Base-by-base conservation (phyloP, 1,140 invertebrate species). In the Drosophila teissieri region DNA sequence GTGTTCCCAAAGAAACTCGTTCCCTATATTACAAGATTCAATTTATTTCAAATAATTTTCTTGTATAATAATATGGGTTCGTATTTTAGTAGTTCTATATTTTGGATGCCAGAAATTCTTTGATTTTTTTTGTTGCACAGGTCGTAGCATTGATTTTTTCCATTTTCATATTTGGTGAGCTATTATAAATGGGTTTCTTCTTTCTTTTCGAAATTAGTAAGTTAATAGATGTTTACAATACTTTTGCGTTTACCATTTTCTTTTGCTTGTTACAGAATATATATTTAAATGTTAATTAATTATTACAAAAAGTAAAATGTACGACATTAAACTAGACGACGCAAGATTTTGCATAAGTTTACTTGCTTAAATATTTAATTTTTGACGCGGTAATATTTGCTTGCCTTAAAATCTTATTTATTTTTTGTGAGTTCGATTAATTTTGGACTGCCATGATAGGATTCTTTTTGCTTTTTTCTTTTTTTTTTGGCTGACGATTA, bases 241-340 rank as follows among this genome's bases (percentile, higher is more conserved):
- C 73, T 69, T 76, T 78, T 70, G 53, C 69, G 48, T 34, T 69
- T 44, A 42, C 36, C 40, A 10, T 72, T 64, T 64, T 54, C 17
- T 42, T 69, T 76, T 79, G 63, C 51, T 51, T 69, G 55, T 69
- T 76, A 80, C 80, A 78, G 74, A 83, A 83, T 83, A 78, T 78
- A 82, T 82, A 62, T 73, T 67, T 84, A 70, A 85, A 81, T 90
- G 83, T 90, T 84, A 91, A 91, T 91, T 74, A 91, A 91, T 85
- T 91, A 80, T 86, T 91, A 91, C 90, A 91, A 89, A 91, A 91
- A 91, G 89, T 91, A 91, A 91, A 91, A 86, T 68, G 86, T 78
- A 91, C 90, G 90, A 91, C 90, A 91, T 91, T 91, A 91, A 91
- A 91, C 90, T 91, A 91, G 84, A 88, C 84, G 83, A 88, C 82